phyloP scores from a whole-genome alignment of 2,113 vertebrate species.

The Leuciscus idus region DNA sequence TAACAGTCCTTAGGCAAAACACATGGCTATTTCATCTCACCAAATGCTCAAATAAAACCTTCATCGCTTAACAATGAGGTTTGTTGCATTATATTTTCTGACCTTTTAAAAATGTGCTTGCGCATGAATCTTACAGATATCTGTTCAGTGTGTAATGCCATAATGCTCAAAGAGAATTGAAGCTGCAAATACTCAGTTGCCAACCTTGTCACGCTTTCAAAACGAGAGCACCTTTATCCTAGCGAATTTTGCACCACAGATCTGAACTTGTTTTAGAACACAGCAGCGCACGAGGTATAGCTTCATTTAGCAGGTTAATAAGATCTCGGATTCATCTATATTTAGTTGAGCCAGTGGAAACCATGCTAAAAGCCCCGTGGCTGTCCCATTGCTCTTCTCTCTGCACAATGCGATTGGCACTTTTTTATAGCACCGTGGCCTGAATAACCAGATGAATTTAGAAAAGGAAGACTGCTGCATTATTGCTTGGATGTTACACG shows the following conservation, averaged over 20 bases:
- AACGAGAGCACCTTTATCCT: constrained; percentile 17
- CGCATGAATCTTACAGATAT: neutral
- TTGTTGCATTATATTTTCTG: neutral
- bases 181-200: neutral
- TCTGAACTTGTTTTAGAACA: constrained; percentile 15
- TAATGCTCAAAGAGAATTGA: neutral
- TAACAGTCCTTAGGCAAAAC: neutral
- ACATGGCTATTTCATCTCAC: constrained; percentile 9
- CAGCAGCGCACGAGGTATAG: constrained; percentile 64
- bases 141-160: neutral
- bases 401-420: constrained; percentile 66
- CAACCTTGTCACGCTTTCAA: neutral
- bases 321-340: constrained; percentile 71
- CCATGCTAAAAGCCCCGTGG: constrained; percentile 71
- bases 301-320: constrained; percentile 76
- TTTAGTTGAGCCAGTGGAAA: constrained; percentile 72
- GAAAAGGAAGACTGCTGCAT: neutral
- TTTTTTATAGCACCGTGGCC: constrained; percentile 70
- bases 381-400: constrained; percentile 69
- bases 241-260: neutral
- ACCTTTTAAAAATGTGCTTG: neutral
- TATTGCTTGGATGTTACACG: neutral
- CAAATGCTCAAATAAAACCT: neutral
- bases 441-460: constrained; percentile 65
- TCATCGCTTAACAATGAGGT: neutral